Evolutionary conservation across 2,888 invertebrate genomes (phyloP).

Genomic region (Psylliodes chrysocephalus): DNA sequence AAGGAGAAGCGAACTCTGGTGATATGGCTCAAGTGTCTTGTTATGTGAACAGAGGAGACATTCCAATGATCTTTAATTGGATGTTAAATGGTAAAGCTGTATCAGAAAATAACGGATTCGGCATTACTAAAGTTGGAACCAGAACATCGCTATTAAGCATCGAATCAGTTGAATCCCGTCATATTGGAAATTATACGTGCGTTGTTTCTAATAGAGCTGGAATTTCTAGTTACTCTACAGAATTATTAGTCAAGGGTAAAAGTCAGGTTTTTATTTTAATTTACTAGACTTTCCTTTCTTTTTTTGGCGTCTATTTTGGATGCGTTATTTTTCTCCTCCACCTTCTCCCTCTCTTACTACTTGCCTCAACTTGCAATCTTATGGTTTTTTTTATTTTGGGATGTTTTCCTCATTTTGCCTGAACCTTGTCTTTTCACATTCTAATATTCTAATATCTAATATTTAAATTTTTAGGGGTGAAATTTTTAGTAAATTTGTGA

Average conservation of each 20-base stretch:
- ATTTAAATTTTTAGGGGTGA: too few species aligned
- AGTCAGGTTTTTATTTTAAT: not conserved
- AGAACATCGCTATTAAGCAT: slow-evolving; percentile 73
- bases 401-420: too few species aligned
- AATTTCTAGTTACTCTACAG: slow-evolving; percentile 64
- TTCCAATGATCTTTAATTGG: slow-evolving; percentile 81
- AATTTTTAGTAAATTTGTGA: too few species aligned
- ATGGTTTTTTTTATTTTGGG: too few species aligned
- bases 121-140: slow-evolving; percentile 71
- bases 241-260: slow-evolving; percentile 68
- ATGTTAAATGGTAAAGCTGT: slow-evolving; percentile 71
- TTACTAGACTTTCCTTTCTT: too few species aligned
- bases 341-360: not conserved
- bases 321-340: too few species aligned
- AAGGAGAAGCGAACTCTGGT: slow-evolving; percentile 61
- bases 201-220: slow-evolving; percentile 68
- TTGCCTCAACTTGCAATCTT: too few species aligned
- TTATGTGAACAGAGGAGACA: slow-evolving; percentile 79
- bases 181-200: slow-evolving; percentile 70
- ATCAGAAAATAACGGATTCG: slow-evolving; percentile 63
- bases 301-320: too few species aligned
- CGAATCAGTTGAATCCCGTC: slow-evolving; percentile 67
- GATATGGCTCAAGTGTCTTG: slow-evolving; percentile 68
- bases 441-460: too few species aligned
- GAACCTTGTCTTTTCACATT: too few species aligned